Conservation (phyloP, 2,797 vertebrate genomes). For the Ceyx erithaca region DNA sequence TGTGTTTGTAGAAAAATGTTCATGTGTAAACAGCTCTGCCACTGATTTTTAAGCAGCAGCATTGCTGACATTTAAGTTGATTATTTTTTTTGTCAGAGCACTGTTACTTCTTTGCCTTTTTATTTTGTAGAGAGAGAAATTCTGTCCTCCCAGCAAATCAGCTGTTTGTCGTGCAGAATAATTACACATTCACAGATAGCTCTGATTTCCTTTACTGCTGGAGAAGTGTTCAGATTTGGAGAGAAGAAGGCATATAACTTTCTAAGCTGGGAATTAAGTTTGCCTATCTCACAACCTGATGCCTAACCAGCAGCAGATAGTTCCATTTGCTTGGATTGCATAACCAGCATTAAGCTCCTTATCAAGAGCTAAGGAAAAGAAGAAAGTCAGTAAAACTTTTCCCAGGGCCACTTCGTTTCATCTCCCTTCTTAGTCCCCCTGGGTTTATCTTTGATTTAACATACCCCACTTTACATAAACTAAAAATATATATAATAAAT, state of each 20-base stretch:
- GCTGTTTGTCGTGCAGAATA: not conserved
- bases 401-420: not conserved
- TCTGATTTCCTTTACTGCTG: not conserved
- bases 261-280: not conserved
- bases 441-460: not conserved
- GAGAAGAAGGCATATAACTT: not conserved
- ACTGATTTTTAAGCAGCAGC: not conserved
- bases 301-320: not conserved
- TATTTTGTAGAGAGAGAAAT: not conserved
- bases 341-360: not conserved
- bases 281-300: not conserved
- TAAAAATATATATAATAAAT: not conserved
- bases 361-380: not conserved
- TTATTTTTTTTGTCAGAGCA: not conserved
- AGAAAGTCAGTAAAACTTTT: not conserved
- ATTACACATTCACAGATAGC: constrained; percentile 13
- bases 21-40: not conserved
- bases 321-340: not conserved
- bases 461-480: not conserved
- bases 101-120: not conserved
- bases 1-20: not conserved
- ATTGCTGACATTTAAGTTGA: not conserved
- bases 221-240: not conserved
- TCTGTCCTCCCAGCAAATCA: not conserved
- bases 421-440: not conserved